Evolutionary conservation across 2,888 invertebrate species (phyloP).

Genomic region (Enchytraeus crypticus): DNA sequence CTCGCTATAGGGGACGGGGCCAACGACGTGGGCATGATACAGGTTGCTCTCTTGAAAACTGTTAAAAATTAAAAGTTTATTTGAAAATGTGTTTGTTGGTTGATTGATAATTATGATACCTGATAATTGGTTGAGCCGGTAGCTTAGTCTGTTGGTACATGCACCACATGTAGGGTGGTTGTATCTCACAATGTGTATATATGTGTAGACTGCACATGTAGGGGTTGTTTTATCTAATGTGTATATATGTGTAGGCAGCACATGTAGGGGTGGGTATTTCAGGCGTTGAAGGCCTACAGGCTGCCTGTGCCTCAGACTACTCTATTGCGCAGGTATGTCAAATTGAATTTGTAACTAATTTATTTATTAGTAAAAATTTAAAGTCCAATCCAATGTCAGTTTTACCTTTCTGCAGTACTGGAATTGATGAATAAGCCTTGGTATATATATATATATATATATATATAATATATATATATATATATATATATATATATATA

Average conservation of each 20-base stretch:
- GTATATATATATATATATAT: too few relatives aligned
- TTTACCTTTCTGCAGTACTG: too few relatives aligned
- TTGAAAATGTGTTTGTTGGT: neutral
- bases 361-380: too few relatives aligned
- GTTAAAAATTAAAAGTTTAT: neutral
- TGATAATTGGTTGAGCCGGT: too few relatives aligned
- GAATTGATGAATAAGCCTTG: too few relatives aligned
- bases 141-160: too few relatives aligned
- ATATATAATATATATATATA: too few relatives aligned
- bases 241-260: slow-evolving; percentile 58
- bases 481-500: too few relatives aligned
- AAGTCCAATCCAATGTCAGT: too few relatives aligned
- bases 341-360: too few relatives aligned
- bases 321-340: slow-evolving; percentile 75
- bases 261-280: slow-evolving; percentile 95
- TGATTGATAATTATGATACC: neutral
- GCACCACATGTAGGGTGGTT: too few relatives aligned
- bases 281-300: slow-evolving; percentile 96
- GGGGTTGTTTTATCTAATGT: neutral
- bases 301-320: slow-evolving; percentile 97
- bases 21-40: slow-evolving; percentile 52
- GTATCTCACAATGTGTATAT: too few relatives aligned
- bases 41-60: slow-evolving; percentile 31
- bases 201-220: neutral
- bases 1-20: slow-evolving; percentile 51